phyloP scores from a whole-genome alignment of 2,888 invertebrate genomes.

The Desoria tigrina region DNA sequence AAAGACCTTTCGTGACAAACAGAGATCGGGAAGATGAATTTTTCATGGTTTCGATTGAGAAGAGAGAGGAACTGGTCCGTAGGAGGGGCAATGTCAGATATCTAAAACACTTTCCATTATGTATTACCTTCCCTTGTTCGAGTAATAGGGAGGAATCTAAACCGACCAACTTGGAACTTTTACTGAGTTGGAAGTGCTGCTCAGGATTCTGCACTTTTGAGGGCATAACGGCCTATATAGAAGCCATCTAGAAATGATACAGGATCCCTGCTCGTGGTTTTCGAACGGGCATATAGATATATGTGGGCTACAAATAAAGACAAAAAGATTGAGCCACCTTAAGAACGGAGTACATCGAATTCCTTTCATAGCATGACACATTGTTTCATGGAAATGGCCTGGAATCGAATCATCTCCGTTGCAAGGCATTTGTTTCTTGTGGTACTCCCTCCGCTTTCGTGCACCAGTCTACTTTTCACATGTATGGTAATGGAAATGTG shows the following conservation, averaged over 20 bases:
- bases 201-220: too few relatives aligned
- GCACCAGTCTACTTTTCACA: too few relatives aligned
- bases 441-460: too few relatives aligned
- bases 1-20: constrained; percentile 47
- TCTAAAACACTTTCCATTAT: background rate
- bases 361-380: constrained; percentile 14
- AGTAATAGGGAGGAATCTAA: too few relatives aligned
- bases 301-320: background rate
- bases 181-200: too few relatives aligned
- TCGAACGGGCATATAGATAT: background rate
- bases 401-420: constrained; percentile 4
- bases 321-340: background rate
- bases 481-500: too few relatives aligned
- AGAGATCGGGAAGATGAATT: constrained; percentile 52
- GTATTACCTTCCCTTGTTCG: too few relatives aligned
- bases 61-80: constrained; percentile 19
- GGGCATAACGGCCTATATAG: too few relatives aligned
- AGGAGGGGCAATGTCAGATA: constrained; percentile 3
- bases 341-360: constrained; percentile 3
- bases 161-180: too few relatives aligned
- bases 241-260: too few relatives aligned
- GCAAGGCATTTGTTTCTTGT: too few relatives aligned
- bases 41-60: constrained; percentile 47
- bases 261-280: too few relatives aligned
- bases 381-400: constrained; percentile 15